Base-by-base conservation (phyloP, 2,888 invertebrate genomes). In the Drosophila neonasuta region DNA sequence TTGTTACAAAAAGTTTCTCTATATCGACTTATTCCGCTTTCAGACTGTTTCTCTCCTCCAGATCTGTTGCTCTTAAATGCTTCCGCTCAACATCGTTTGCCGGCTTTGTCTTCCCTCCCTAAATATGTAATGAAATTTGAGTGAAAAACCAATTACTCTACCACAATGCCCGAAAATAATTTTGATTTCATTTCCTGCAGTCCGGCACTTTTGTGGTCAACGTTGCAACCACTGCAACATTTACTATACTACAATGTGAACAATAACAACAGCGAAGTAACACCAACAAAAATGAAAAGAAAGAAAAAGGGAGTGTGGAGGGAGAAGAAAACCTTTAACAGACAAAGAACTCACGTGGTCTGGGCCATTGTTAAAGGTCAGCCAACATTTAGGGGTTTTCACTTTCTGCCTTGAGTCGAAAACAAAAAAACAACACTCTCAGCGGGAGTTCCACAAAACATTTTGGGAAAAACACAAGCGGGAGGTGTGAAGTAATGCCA, bases 91-190 rank as follows among this genome's bases (percentile, higher is more conserved):
- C 64, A 52, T 55, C 64, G 71, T 64, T 7, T n/a, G 29, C 24
- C 15, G 45, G 10, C 8, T 11, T 32, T 29, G 10, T 10, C 24
- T 8, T 15, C 29, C 6, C 41, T 45, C 36, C 36, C 29, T 46
- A 46, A 15, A 30, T 39, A 9, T 55, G 57, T 58, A 74, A 59
- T 54, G 67, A 72, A 82, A 73, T 86, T 84, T 74, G 75, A 71
- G 76, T 77, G 71, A 48, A 65, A 80, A 80, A 84, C 73, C 87
- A 86, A 80, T 80, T 86, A 86, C 73, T 75, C 68, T 60, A 79
- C 87, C 80, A 84, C 80, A 80, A 80, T 81, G 68, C 50, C 72
- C 76, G 65, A 84, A 80, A 86, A 80, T 80, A 79, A 86, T 84
- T 80, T 80, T 74, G 80, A 80, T 86, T 80, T 80, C 70, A 63